These are phyloP conservation scores for Tryphoninae sp. DNA, from an alignment of 2,888 invertebrate genomes.

Conservation along the genomic window DNA sequence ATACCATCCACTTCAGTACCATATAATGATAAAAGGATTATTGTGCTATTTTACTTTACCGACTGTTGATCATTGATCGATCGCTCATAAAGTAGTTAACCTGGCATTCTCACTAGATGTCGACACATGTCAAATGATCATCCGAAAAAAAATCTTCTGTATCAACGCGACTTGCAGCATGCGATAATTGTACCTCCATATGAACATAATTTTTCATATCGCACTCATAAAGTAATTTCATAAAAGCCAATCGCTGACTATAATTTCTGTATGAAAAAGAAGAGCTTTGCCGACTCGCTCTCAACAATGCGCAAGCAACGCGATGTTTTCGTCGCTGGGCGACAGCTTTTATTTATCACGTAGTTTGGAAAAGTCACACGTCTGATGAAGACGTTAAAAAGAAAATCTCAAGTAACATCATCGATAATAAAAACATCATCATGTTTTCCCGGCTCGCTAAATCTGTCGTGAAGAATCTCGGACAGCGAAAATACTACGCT, in stretches of 20 bases:
- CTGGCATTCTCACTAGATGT: too few relatives aligned
- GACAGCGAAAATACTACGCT: slow-evolving; percentile 67
- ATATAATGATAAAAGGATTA: too few relatives aligned
- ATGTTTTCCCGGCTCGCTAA: slow-evolving; percentile 77
- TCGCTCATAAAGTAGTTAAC: neutral
- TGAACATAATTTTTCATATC: neutral
- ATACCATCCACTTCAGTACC: neutral
- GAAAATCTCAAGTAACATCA: slow-evolving; percentile 71
- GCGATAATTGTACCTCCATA: too few relatives aligned
- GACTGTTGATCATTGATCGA: neutral
- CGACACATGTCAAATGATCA: too few relatives aligned
- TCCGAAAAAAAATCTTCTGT: too few relatives aligned
- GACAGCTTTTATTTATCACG: slow-evolving; percentile 61
- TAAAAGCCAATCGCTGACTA: neutral
- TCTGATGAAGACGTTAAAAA: slow-evolving; percentile 67
- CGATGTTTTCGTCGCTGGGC: slow-evolving; percentile 57
- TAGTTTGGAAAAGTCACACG: slow-evolving; percentile 70
- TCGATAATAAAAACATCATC: slow-evolving; percentile 56
- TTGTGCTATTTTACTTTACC: neutral
- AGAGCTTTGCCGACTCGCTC: slow-evolving; percentile 8
- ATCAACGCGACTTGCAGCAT: too few relatives aligned
- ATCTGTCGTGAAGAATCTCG: slow-evolving; percentile 71
- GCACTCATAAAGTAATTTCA: neutral
- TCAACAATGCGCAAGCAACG: slow-evolving; percentile 27
- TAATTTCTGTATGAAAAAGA: neutral